A percentile compares a stretch with the other conserved stretches of the same genome.
Evolutionary conservation across 1,140 invertebrate species (phyloP).

Genomic region (Aricia agestis): DNA sequence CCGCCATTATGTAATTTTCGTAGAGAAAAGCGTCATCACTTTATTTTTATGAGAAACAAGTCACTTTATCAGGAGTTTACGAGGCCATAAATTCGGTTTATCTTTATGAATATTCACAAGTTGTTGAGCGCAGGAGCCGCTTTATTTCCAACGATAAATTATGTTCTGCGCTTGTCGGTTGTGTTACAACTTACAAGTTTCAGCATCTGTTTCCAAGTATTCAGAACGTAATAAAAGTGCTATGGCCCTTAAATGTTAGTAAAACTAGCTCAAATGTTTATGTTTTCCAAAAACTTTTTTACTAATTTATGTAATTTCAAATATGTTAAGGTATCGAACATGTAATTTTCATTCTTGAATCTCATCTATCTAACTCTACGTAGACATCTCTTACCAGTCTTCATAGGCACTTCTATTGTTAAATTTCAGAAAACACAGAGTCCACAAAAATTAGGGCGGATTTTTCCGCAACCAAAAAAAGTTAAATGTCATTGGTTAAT

Average conservation of each 20-base stretch:
- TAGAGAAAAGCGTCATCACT: neutral
- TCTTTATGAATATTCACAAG: constrained; percentile 52
- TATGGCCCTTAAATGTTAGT: no score
- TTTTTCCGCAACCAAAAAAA: neutral
- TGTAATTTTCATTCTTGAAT: no score
- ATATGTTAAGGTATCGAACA: no score
- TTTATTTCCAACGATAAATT: constrained; percentile 14
- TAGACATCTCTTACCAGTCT: no score
- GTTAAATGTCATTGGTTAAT: constrained; percentile 20
- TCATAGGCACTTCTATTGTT: neutral
- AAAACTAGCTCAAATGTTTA: no score
- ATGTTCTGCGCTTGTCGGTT: neutral
- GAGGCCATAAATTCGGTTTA: constrained; percentile 50
- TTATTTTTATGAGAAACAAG: constrained; percentile 29
- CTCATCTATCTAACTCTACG: no score
- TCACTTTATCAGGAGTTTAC: constrained; percentile 46
- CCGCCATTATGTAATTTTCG: no score
- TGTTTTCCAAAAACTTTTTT: no score
- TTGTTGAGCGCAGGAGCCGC: constrained; percentile 34
- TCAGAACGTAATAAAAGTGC: no score
- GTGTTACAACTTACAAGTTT: neutral
- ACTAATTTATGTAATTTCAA: no score
- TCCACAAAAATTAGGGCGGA: neutral
- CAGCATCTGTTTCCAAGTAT: no score
- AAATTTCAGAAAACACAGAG: neutral